phyloP scores from a whole-genome alignment of 2,888 invertebrate genomes.

The Calameuta idolon region DNA sequence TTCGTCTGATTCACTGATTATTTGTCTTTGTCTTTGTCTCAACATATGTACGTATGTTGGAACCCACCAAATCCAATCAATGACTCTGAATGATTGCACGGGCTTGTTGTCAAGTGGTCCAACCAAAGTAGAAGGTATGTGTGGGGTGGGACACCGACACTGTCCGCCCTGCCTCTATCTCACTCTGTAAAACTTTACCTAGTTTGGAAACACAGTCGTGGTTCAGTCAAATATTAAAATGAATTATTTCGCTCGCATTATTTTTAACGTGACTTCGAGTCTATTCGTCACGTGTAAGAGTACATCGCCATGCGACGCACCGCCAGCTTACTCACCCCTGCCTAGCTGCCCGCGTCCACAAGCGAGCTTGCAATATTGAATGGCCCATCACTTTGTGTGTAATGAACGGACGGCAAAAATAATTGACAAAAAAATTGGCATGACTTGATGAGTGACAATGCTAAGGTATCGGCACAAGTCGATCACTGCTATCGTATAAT shows the following conservation, averaged over 20 bases:
- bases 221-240: conserved; percentile 57
- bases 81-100: conserved; percentile 56
- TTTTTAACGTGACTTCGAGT: conserved; percentile 11
- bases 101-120: conserved; percentile 56
- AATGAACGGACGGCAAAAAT: conserved; percentile 56
- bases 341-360: conserved; percentile 54
- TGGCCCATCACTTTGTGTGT: conserved; percentile 54
- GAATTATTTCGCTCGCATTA: conserved; percentile 39
- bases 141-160: conserved; percentile 51
- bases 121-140: conserved; percentile 44
- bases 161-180: conserved; percentile 40
- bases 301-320: conserved; percentile 58
- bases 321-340: conserved; percentile 65
- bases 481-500: conserved; percentile 24
- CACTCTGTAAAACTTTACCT: conserved; percentile 64
- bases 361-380: conserved; percentile 55
- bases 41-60: conserved; percentile 52
- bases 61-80: conserved; percentile 58
- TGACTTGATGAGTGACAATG: conserved; percentile 55
- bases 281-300: conserved; percentile 14
- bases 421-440: conserved; percentile 60
- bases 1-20: conserved; percentile 26
- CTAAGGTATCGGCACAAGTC: conserved; percentile 44
- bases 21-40: conserved; percentile 37
- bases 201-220: conserved; percentile 67